Evolutionary conservation across 2,888 invertebrate genomes (phyloP).

Genomic region (Hirtodrosophila duncani): DNA sequence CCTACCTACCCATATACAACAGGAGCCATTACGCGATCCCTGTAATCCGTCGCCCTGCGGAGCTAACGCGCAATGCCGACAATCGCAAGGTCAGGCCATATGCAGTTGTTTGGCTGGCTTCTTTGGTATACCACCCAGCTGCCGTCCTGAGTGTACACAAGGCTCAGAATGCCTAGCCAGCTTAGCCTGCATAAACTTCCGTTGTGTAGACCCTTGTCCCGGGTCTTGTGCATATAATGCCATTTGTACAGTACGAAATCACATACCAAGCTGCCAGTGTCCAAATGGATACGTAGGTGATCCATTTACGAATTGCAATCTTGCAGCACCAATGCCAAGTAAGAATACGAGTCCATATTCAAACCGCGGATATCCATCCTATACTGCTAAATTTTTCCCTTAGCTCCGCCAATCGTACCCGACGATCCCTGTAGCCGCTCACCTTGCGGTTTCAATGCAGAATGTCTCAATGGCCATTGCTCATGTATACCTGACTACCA

Average conservation of each 20-base stretch:
- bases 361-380: neutral
- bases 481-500: constrained; percentile 84
- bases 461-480: constrained; percentile 84
- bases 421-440: constrained; percentile 81
- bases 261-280: constrained; percentile 87
- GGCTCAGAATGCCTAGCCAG: constrained; percentile 87
- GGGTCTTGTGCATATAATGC: constrained; percentile 86
- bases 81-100: constrained; percentile 81
- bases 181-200: constrained; percentile 87
- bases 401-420: constrained; percentile 59
- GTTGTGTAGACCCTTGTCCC: constrained; percentile 88
- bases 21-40: constrained; percentile 78
- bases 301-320: constrained; percentile 82
- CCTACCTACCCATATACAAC: constrained; percentile 52
- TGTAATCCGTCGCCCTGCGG: constrained; percentile 85
- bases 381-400: neutral
- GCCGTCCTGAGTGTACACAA: constrained; percentile 85
- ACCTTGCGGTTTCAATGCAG: constrained; percentile 86
- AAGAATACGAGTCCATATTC: constrained; percentile 46
- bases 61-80: constrained; percentile 83
- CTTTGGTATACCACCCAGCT: constrained; percentile 85
- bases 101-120: constrained; percentile 84
- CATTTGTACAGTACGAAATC: constrained; percentile 83
- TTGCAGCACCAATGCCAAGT: constrained; percentile 80
- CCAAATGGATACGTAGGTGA: constrained; percentile 85